A percentile compares a stretch with the other conserved stretches of the same genome.
phyloP scores from a whole-genome alignment of 2,113 vertebrate genomes.

The Mastomys natalensis region DNA sequence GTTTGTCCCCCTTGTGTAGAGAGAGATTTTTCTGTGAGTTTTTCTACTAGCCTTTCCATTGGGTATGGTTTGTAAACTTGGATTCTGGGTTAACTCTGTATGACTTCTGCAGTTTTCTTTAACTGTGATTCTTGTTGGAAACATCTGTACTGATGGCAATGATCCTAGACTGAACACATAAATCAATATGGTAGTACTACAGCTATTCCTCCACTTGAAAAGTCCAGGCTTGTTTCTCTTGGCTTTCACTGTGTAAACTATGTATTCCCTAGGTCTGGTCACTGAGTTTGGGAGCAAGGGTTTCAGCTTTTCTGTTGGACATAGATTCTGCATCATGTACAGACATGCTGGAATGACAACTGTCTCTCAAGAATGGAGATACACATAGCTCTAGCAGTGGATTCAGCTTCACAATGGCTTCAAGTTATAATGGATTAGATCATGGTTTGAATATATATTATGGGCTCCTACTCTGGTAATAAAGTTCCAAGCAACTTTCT shows the following conservation, averaged over 20 bases:
- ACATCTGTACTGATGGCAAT: not conserved
- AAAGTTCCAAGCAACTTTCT: not conserved
- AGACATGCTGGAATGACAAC: not conserved
- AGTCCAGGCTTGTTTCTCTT: not conserved
- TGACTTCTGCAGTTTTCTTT: not conserved
- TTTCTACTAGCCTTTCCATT: not conserved
- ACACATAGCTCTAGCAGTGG: not conserved
- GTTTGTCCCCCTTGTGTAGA: not conserved
- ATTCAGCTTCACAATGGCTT: not conserved
- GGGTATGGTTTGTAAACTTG: not conserved
- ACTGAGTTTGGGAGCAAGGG: not conserved
- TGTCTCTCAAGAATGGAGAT: not conserved
- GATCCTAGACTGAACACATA: not conserved
- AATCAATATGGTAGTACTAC: not conserved
- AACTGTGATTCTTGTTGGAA: not conserved
- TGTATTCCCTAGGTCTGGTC: not conserved
- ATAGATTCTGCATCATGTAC: not conserved
- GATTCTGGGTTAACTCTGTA: not conserved
- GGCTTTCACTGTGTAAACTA: not conserved
- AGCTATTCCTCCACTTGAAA: not conserved
- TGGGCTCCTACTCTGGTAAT: not conserved
- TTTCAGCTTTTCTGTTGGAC: not conserved
- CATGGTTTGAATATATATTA: not conserved
- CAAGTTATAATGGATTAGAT: not conserved
- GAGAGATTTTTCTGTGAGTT: not conserved